Evolutionary conservation across 1,140 invertebrate genomes (phyloP), one percentile per base, ranked within the genome.

Genomic region (Atta colombica): DNA sequence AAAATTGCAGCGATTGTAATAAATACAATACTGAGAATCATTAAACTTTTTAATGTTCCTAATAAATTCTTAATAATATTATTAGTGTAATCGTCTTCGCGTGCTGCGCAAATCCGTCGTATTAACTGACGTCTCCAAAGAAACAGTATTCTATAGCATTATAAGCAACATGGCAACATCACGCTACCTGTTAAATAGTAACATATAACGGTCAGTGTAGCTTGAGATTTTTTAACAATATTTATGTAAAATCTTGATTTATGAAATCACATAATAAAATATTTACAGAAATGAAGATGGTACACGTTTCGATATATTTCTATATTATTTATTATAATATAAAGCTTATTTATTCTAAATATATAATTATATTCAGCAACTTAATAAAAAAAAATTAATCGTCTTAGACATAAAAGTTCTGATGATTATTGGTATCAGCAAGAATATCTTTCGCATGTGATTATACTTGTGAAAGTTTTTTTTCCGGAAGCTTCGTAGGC

Each of bases 401-500:
- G 18, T 8, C 8, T 31, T 10, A 63, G 25, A 63, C 7, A 18
- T 2, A 65, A 65, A 65, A 18, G 7, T 18, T 10, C 0, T 31
- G 3, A 3, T 28, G 2, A 65, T 28, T 8, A 10, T 25, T 60
- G 10, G 3, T 18, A 31, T 7, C 18, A n/a, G 28, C 21, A 31
- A 35, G 6, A 65, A 65, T 31, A 31, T 65, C 7, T 65, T 65
- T 7, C 2, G 1, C 61, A n/a, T 10, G 28, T 35, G 28, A 65
- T 8, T 65, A 65, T 35, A 65, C 0, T 65, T 7, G 60, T 63
- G 16, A 60, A 21, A 60, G 10, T 25, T 60, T 21, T 60, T 12
- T 96, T 86, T 95, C 96, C n/a, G 97, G 97, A 68, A 95, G 97
- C 35, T 39, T 39, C 4, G 6, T 39, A 7, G 7, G 7, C 8